Conservation (phyloP, 1,140 invertebrate species). For the Pseudachorutes palmiensis region DNA sequence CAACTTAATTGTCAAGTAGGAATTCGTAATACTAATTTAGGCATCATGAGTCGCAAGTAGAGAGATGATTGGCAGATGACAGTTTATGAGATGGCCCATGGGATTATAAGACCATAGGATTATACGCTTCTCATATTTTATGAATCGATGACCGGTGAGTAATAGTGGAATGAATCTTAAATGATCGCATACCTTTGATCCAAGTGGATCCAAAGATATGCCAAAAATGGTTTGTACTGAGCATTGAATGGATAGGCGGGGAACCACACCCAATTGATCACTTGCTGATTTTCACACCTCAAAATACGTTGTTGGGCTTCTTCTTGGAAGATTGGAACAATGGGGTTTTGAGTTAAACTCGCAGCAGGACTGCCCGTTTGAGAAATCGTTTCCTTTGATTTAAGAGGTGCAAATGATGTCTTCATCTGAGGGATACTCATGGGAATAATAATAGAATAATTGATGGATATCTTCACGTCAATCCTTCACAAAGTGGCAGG, state of each 20-base stretch:
- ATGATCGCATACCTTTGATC: too few relatives aligned
- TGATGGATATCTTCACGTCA: conserved; percentile 5
- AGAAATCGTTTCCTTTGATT: conserved; percentile 11
- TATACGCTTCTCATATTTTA: too few relatives aligned
- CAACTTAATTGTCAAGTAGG: too few relatives aligned
- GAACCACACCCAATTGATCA: conserved; percentile 7
- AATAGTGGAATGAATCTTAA: too few relatives aligned
- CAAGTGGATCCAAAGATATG: too few relatives aligned
- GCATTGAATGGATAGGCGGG: not conserved
- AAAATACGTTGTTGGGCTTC: not conserved
- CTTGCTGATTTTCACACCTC: conserved; percentile 9
- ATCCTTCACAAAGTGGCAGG: not conserved
- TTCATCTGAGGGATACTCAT: not conserved
- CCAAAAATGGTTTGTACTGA: not conserved
- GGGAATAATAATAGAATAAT: conserved; percentile 4
- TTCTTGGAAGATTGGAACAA: not conserved
- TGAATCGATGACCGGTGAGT: too few relatives aligned
- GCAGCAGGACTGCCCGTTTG: not conserved
- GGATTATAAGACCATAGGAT: too few relatives aligned
- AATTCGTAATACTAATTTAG: too few relatives aligned
- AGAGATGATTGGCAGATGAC: too few relatives aligned
- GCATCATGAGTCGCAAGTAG: too few relatives aligned
- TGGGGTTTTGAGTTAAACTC: not conserved
- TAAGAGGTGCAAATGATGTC: conserved; percentile 4
- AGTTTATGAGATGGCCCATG: too few relatives aligned